Evolutionary conservation across 2,888 invertebrate species (phyloP).

Genomic region (Brassicogethes aeneus): DNA sequence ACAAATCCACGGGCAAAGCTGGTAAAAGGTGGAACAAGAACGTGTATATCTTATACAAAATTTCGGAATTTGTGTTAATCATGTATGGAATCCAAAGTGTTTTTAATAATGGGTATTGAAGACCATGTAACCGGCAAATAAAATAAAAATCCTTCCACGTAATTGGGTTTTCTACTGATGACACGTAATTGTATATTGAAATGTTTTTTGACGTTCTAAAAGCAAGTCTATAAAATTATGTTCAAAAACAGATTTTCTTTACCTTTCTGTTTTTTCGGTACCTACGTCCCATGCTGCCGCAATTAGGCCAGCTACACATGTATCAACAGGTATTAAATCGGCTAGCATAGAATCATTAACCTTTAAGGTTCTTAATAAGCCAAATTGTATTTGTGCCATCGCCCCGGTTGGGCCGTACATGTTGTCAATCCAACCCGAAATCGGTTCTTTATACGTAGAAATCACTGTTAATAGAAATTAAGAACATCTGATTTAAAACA

Average conservation of each 20-base stretch:
- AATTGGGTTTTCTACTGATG: constrained; percentile 68
- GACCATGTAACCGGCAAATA: too few relatives aligned
- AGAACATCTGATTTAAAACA: too few relatives aligned
- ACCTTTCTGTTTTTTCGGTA: constrained; percentile 5
- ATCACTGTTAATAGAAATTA: constrained; percentile 23
- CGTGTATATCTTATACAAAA: too few relatives aligned
- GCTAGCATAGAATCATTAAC: constrained; percentile 44
- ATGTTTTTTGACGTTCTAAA: constrained; percentile 19
- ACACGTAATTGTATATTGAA: constrained; percentile 78
- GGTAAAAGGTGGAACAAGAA: too few relatives aligned
- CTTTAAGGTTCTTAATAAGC: constrained; percentile 50
- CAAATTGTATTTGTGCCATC: constrained; percentile 43
- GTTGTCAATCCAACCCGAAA: constrained; percentile 59
- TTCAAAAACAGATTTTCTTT: too few relatives aligned
- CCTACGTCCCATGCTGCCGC: constrained; percentile 47
- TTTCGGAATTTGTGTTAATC: too few relatives aligned
- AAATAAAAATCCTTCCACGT: constrained; percentile 78
- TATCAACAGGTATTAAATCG: constrained; percentile 59
- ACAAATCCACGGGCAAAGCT: too few relatives aligned
- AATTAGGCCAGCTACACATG: constrained; percentile 52
- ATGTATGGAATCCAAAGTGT: too few relatives aligned
- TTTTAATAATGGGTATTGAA: too few relatives aligned
- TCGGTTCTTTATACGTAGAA: constrained; percentile 37
- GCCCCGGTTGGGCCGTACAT: constrained; percentile 56
- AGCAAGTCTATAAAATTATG: constrained; percentile 6